Conservation (phyloP, 2,888 invertebrate genomes). For the Apodemia mormo region DNA sequence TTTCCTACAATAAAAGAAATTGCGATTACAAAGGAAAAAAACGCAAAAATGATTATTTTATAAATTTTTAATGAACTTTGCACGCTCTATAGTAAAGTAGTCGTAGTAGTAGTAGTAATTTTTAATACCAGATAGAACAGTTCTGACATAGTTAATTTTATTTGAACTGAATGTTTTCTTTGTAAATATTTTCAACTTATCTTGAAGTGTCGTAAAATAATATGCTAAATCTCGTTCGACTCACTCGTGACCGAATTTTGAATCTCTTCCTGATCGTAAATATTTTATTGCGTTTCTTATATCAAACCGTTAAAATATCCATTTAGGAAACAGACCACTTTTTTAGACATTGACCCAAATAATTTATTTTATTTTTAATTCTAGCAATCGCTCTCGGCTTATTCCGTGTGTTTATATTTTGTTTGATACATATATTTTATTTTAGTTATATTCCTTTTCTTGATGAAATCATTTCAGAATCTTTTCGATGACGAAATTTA, state of each 20-base stretch:
- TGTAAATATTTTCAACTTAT: background rate
- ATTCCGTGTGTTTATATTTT: background rate
- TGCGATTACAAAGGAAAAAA: no score
- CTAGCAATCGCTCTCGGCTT: background rate
- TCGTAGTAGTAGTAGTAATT: no score
- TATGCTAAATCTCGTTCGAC: constrained; percentile 22
- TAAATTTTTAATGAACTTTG: no score
- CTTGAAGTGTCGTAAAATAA: constrained; percentile 8
- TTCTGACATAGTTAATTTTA: background rate
- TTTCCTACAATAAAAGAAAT: no score
- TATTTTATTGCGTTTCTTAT: constrained; percentile 56
- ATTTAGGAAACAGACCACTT: constrained; percentile 44
- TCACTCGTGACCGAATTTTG: constrained; percentile 45
- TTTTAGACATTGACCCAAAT: background rate
- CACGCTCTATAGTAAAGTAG: no score
- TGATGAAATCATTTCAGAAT: no score
- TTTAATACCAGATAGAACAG: background rate
- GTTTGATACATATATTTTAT: no score
- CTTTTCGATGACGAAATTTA: background rate
- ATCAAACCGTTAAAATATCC: constrained; percentile 51
- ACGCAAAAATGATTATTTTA: no score
- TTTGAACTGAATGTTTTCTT: background rate
- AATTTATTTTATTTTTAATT: background rate
- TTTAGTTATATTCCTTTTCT: no score
- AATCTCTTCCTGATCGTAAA: constrained; percentile 55